phyloP scores from a whole-genome alignment of 2,797 vertebrate species.

The Petrocephalus sullivani region DNA sequence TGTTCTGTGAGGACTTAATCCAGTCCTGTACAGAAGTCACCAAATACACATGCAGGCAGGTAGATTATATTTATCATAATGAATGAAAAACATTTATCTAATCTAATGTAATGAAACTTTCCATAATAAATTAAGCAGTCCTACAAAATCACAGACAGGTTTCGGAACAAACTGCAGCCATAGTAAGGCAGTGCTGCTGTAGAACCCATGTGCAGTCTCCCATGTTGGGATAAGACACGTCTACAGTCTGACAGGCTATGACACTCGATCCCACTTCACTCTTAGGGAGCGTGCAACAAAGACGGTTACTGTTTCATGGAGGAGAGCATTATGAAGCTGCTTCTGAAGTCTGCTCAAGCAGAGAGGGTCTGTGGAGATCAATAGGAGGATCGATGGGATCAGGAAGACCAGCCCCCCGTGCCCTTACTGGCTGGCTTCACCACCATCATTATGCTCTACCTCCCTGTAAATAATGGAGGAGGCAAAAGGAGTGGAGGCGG shows the following conservation, averaged over 20 bases:
- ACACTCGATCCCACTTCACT: neutral
- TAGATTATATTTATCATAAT: neutral
- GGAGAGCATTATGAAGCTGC: neutral
- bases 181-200: neutral
- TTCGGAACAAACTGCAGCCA: neutral
- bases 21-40: neutral
- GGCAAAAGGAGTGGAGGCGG: constrained; percentile 19
- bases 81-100: neutral
- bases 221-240: neutral
- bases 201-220: neutral
- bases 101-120: neutral
- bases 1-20: neutral
- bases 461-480: constrained; percentile 43
- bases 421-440: constrained; percentile 24
- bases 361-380: constrained; percentile 12
- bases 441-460: constrained; percentile 15
- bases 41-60: neutral
- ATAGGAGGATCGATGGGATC: constrained; percentile 24
- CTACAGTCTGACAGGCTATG: neutral
- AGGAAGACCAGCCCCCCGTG: neutral
- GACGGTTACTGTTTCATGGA: neutral
- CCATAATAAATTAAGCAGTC: neutral
- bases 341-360: neutral
- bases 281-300: neutral
- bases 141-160: neutral